These are phyloP conservation scores for Chelon labrosus DNA, from an alignment of 2,797 vertebrate genomes.

Conservation along the genomic window DNA sequence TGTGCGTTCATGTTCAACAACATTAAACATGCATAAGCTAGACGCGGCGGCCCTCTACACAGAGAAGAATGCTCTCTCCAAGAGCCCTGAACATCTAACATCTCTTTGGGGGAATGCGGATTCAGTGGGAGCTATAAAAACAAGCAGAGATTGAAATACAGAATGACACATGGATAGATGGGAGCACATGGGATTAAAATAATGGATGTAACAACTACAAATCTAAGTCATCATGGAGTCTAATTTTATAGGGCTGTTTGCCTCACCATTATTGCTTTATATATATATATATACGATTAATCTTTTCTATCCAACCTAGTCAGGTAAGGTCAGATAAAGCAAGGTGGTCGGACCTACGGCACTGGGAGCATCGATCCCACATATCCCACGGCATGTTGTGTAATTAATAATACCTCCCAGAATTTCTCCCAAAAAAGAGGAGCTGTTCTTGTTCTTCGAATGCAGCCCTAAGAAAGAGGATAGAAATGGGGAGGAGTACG, in stretches of 20 bases:
- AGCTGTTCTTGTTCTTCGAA: conserved; percentile 57
- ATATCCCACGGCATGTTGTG: conserved; percentile 54
- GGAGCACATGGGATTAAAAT: conserved; percentile 41
- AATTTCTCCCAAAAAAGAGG: conserved; percentile 67
- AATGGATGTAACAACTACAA: conserved; percentile 55
- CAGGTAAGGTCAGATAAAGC: conserved; percentile 63
- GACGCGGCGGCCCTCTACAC: conserved; percentile 65
- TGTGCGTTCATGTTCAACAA: conserved; percentile 85
- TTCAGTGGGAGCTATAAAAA: conserved; percentile 61
- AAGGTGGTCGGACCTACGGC: conserved; percentile 56
- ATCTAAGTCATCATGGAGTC: conserved; percentile 59
- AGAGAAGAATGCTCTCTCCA: conserved; percentile 60
- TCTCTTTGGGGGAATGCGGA: conserved; percentile 45
- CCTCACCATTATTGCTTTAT: conserved; percentile 12
- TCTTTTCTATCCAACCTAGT: conserved; percentile 42
- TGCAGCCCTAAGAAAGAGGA: conserved; percentile 54
- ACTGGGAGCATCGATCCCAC: conserved; percentile 59
- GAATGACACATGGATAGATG: conserved; percentile 54
- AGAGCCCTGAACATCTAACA: conserved; percentile 56
- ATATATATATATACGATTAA: conserved; percentile 48
- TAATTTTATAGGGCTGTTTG: conserved; percentile 60
- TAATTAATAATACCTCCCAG: conserved; percentile 75
- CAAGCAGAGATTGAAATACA: conserved; percentile 58
- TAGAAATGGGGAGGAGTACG: conserved; percentile 29
- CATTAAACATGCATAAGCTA: conserved; percentile 85